phyloP scores from a whole-genome alignment of 2,888 invertebrate genomes.

The Caradrina clavipalpis region DNA sequence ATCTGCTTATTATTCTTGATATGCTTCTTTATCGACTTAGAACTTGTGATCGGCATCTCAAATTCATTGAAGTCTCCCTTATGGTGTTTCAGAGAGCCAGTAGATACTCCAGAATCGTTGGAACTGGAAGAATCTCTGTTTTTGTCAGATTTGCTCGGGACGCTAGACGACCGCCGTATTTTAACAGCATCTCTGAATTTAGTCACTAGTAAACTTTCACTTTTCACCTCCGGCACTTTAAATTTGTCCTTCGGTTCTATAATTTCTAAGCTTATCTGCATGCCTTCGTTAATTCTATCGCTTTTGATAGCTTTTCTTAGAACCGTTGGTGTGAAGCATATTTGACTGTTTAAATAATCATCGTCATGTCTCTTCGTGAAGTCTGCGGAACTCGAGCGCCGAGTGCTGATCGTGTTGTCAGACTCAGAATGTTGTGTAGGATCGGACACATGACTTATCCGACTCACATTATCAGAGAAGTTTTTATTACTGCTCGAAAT shows the following conservation, averaged over 20 bases:
- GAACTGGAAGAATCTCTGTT: constrained; percentile 93
- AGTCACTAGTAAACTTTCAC: constrained; percentile 83
- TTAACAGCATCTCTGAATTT: constrained; percentile 91
- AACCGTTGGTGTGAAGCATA: constrained; percentile 86
- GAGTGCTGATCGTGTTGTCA: constrained; percentile 83
- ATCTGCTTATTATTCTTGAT: constrained; percentile 86
- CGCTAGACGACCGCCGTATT: constrained; percentile 92
- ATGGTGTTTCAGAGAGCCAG: constrained; percentile 92
- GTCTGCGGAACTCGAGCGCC: constrained; percentile 92
- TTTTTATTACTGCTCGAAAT: constrained; percentile 85
- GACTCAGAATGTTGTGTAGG: constrained; percentile 85
- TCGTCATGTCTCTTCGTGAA: constrained; percentile 91
- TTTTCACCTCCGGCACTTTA: constrained; percentile 85
- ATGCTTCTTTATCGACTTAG: constrained; percentile 86
- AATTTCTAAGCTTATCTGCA: constrained; percentile 71
- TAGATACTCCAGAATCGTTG: constrained; percentile 93
- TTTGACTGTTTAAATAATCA: constrained; percentile 79
- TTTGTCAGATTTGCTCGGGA: constrained; percentile 93
- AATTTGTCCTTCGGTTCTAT: constrained; percentile 79
- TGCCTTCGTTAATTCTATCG: constrained; percentile 82
- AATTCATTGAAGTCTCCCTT: constrained; percentile 92
- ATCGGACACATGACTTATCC: constrained; percentile 90
- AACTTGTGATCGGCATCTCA: constrained; percentile 89
- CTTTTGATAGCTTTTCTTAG: constrained; percentile 82
- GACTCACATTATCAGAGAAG: constrained; percentile 88